Evolutionary conservation across 2,888 invertebrate genomes (phyloP).

Genomic region (Neria commutata): DNA sequence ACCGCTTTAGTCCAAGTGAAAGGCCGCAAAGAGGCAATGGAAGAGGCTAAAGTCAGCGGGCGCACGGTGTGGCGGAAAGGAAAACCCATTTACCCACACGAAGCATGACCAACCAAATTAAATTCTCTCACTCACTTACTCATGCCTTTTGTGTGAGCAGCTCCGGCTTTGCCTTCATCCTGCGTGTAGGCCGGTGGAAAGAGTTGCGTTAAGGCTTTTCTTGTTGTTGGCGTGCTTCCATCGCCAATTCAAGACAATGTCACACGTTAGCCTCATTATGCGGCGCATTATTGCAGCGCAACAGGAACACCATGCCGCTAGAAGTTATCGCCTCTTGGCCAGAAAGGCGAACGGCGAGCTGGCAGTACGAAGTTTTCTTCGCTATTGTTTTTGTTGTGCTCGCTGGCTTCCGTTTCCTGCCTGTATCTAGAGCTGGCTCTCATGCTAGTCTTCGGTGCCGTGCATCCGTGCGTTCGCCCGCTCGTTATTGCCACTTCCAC

Average conservation of each 20-base stretch:
- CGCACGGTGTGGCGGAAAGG: not conserved
- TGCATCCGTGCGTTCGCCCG: conserved; percentile 17
- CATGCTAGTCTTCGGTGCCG: conserved; percentile 3
- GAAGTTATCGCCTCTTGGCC: not conserved
- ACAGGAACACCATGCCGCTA: not conserved
- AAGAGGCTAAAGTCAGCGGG: conserved; percentile 4
- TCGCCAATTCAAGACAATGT: conserved; percentile 22
- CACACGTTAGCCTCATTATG: not conserved
- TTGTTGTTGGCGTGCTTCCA: not conserved
- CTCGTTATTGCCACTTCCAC: conserved; percentile 2
- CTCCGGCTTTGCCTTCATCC: too few species aligned
- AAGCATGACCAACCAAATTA: conserved; percentile 36
- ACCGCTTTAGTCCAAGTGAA: too few species aligned
- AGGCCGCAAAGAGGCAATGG: conserved; percentile 20
- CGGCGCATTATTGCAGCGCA: not conserved
- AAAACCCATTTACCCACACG: conserved; percentile 3
- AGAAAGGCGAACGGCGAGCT: too few species aligned
- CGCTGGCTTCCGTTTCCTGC: conserved; percentile 22
- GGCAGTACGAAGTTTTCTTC: too few species aligned
- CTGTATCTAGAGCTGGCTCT: not conserved
- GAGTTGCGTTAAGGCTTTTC: conserved; percentile 15
- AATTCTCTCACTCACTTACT: too few species aligned
- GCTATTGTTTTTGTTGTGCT: not conserved
- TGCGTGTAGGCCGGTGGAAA: conserved; percentile 37
- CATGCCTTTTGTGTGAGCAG: not conserved